A percentile compares a stretch with the other conserved stretches of the same genome.
phyloP scores from a whole-genome alignment of 30 jellyfish, hydroid and myxozoan species.

The Haliclystus octoradiatus region DNA sequence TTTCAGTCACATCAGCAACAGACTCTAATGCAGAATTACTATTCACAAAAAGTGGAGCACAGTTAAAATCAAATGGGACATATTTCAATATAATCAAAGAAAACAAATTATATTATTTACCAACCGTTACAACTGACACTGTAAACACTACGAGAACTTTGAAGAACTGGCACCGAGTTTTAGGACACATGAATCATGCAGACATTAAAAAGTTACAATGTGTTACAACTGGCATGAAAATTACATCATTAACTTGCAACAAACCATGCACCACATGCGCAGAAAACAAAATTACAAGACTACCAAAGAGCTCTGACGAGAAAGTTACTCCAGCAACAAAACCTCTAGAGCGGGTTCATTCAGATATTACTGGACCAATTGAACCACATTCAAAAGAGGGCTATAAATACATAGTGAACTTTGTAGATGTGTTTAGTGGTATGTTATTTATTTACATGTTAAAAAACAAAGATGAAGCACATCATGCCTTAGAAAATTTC shows the following conservation, averaged over 20 bases:
- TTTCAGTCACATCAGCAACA: slow-evolving; percentile 39
- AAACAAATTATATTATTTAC: slow-evolving; percentile 25
- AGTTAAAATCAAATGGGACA: slow-evolving; percentile 2
- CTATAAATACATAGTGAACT: slow-evolving; percentile 19
- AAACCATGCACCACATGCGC: slow-evolving; percentile 20
- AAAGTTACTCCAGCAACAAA: too few relatives aligned
- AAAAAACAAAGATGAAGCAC: slow-evolving; percentile 23
- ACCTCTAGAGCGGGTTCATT: slow-evolving; percentile 21
- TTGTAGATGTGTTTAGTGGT: slow-evolving; percentile 23
- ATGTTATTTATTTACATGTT: slow-evolving; percentile 2
- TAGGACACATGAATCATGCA: slow-evolving; percentile 40
- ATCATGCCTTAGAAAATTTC: too few relatives aligned
- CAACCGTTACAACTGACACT: slow-evolving; percentile 1
- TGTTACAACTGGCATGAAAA: slow-evolving; percentile 41
- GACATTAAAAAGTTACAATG: slow-evolving; percentile 33
- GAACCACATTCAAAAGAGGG: slow-evolving; percentile 35
- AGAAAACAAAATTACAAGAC: slow-evolving; percentile 30
- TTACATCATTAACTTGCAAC: slow-evolving; percentile 6
- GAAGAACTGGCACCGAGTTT: slow-evolving; percentile 31
- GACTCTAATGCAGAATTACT: slow-evolving; percentile 11
- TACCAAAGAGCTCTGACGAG: slow-evolving; percentile 12
- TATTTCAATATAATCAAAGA: slow-evolving; percentile 9
- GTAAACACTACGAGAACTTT: slow-evolving; percentile 19
- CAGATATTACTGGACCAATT: slow-evolving; percentile 36
- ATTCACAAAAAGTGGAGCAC: slow-evolving; percentile 8